A percentile compares a stretch with the other conserved stretches of the same genome.
Conservation (phyloP, 2,113 vertebrate genomes). For the Sphaerodactylus townsendi region DNA sequence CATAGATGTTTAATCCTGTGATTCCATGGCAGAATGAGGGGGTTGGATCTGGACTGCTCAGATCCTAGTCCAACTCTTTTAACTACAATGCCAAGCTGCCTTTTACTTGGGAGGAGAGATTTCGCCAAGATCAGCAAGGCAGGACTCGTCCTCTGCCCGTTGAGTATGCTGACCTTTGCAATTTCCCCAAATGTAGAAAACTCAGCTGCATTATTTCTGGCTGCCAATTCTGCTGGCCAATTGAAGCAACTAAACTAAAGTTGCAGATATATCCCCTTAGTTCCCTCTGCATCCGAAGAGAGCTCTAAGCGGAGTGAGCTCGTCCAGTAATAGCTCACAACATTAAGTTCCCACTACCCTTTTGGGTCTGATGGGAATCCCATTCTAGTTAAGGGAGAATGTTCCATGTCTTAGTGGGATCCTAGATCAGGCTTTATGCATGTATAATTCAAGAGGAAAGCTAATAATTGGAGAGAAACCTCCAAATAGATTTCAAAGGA, state of each 20-base stretch:
- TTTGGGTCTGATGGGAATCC: not conserved
- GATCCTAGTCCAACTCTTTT: no score
- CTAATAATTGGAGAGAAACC: fast-evolving
- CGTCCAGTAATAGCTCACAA: not conserved
- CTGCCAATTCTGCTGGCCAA: not conserved
- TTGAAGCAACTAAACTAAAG: no score
- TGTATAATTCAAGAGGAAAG: not conserved
- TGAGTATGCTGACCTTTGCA: not conserved
- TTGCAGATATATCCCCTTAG: not conserved
- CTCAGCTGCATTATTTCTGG: not conserved
- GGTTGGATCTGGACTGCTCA: no score
- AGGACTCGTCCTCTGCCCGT: not conserved
- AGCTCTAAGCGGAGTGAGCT: not conserved
- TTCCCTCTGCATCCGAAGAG: not conserved
- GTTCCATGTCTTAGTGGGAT: not conserved
- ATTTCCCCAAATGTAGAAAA: not conserved
- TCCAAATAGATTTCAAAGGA: not conserved
- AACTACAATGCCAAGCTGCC: no score
- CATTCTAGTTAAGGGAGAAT: not conserved
- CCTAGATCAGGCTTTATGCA: not conserved
- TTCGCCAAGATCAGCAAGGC: not conserved
- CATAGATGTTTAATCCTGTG: no score
- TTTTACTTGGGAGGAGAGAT: no score
- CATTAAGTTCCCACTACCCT: not conserved
- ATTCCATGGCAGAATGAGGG: no score